Percentiles rank a stretch among this genome's conserved stretches.
Conservation (phyloP, 2,797 vertebrate genomes). For the Malurus leucopterus region DNA sequence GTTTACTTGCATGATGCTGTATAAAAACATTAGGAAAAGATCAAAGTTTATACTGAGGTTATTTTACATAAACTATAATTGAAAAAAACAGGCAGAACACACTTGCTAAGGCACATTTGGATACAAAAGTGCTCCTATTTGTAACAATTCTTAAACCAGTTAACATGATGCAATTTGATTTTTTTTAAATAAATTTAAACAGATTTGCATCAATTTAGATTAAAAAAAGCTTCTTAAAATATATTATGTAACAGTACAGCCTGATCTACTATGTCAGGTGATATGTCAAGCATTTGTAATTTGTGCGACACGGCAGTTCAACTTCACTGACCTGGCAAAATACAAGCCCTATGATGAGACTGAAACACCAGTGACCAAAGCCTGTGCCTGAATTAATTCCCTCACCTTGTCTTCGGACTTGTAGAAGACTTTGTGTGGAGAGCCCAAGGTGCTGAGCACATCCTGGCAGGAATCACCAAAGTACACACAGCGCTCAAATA, state of each 20-base stretch:
- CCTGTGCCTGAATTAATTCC: not conserved
- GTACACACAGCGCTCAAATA: slow-evolving; percentile 88
- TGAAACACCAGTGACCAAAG: not conserved
- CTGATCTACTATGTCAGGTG: not conserved
- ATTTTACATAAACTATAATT: not conserved
- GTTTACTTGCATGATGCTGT: not conserved
- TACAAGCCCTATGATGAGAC: not conserved
- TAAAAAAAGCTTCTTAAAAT: not conserved
- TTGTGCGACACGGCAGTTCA: not conserved
- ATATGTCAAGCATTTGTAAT: not conserved
- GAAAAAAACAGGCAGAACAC: not conserved
- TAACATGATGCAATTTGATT: not conserved
- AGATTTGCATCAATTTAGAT: not conserved
- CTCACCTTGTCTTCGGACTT: slow-evolving; percentile 97
- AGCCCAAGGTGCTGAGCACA: slow-evolving; percentile 91
- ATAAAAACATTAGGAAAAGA: not conserved
- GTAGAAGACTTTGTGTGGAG: slow-evolving; percentile 97
- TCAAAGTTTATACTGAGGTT: not conserved
- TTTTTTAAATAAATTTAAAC: not conserved
- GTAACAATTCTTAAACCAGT: not conserved
- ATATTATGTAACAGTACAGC: not conserved
- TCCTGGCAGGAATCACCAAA: slow-evolving; percentile 98
- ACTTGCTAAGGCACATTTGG: not conserved
- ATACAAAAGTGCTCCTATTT: not conserved
- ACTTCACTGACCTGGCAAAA: not conserved